These are phyloP conservation scores for Cheumatopsyche charites DNA, from an alignment of 1,140 invertebrate species.

Conservation along the genomic window DNA sequence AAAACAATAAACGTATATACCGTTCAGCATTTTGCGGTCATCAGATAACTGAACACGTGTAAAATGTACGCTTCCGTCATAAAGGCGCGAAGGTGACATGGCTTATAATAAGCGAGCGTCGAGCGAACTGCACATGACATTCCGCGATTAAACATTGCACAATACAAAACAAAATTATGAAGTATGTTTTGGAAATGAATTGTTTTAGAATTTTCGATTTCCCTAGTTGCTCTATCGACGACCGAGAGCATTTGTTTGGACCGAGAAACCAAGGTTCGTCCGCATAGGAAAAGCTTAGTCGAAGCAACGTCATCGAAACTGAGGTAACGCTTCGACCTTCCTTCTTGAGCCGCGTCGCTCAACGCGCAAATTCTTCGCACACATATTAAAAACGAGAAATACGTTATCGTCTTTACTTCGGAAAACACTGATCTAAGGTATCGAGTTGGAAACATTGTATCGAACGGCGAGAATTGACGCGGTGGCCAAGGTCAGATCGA, in stretches of 20 bases:
- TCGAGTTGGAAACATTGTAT: constrained; percentile 1
- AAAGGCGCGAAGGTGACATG: too few relatives aligned
- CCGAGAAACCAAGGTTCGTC: constrained; percentile 8
- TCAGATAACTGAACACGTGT: too few relatives aligned
- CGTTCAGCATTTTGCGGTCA: too few relatives aligned
- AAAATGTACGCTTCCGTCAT: too few relatives aligned
- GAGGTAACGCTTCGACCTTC: constrained; percentile 14
- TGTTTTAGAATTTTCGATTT: too few relatives aligned
- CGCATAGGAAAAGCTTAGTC: constrained; percentile 3
- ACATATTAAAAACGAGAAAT: not conserved
- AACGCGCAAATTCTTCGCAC: constrained; percentile 3
- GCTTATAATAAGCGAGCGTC: too few relatives aligned
- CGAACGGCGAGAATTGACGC: constrained; percentile 12
- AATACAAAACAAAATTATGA: too few relatives aligned
- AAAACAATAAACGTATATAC: too few relatives aligned
- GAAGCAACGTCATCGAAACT: constrained; percentile 12
- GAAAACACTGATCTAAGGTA: not conserved
- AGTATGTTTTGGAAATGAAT: too few relatives aligned
- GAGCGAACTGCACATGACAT: too few relatives aligned
- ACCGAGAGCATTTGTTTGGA: not conserved
- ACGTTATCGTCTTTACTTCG: not conserved
- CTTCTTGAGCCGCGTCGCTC: not conserved
- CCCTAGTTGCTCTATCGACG: too few relatives aligned
- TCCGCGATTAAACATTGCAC: too few relatives aligned
- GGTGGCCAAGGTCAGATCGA: constrained; percentile 19